These are phyloP conservation scores for Neuroscelio doddi DNA, from an alignment of 2,888 invertebrate species.

Conservation along the genomic window DNA sequence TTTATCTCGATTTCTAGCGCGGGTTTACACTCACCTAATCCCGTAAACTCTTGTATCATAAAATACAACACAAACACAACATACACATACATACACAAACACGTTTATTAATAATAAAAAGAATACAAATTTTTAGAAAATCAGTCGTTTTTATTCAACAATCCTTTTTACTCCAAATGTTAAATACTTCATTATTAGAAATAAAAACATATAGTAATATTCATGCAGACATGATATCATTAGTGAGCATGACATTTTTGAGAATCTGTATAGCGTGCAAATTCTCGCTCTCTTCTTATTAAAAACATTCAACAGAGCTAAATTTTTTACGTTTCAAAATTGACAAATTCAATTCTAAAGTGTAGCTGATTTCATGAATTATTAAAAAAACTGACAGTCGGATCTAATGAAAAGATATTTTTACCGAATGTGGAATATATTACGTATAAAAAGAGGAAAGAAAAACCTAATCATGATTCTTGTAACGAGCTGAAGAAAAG, in stretches of 20 bases:
- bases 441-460: constrained; percentile 13
- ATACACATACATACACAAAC: constrained; percentile 59
- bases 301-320: constrained; percentile 19
- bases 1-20: constrained; percentile 67
- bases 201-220: not conserved
- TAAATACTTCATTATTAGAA: too few species aligned
- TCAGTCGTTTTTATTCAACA: not conserved
- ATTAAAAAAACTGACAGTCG: constrained; percentile 35
- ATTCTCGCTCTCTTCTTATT: constrained; percentile 10
- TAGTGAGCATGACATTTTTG: constrained; percentile 1
- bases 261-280: not conserved
- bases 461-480: constrained; percentile 29
- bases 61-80: constrained; percentile 59
- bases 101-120: constrained; percentile 71
- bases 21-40: constrained; percentile 40
- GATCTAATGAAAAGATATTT: constrained; percentile 28
- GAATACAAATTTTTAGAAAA: constrained; percentile 70
- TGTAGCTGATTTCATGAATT: constrained; percentile 46
- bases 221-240: not conserved
- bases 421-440: constrained; percentile 38
- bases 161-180: too few species aligned
- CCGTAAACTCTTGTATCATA: constrained; percentile 69
- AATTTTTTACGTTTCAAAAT: constrained; percentile 35
- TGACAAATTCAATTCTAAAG: constrained; percentile 40
- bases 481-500: constrained; percentile 12